These are phyloP conservation scores for Lathronympha strigana DNA, from an alignment of 2,888 invertebrate genomes.

Conservation along the genomic window DNA sequence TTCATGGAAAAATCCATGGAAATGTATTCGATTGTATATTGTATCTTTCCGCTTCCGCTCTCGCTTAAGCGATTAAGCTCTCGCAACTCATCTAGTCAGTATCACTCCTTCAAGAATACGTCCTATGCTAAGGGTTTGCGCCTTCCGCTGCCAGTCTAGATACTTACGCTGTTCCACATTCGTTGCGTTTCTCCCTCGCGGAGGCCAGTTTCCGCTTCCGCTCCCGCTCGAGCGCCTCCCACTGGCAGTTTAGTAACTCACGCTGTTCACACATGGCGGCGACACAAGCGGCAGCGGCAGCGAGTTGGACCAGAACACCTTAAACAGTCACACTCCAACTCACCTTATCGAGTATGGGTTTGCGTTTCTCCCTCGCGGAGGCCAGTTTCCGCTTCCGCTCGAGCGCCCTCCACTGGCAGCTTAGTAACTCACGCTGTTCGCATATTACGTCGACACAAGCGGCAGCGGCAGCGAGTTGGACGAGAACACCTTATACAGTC, in stretches of 20 bases:
- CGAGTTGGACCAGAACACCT: no score
- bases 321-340: no score
- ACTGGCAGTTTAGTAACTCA: conserved; percentile 39
- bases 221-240: not conserved
- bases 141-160: conserved; percentile 64
- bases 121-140: no score
- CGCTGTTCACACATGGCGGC: conserved; percentile 76
- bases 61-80: conserved; percentile 68
- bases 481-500: no score
- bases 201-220: not conserved
- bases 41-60: conserved; percentile 78
- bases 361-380: conserved; percentile 75
- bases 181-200: no score
- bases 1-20: no score
- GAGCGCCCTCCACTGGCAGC: conserved; percentile 76
- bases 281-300: conserved; percentile 60
- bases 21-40: no score
- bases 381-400: conserved; percentile 80
- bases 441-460: conserved; percentile 66
- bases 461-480: not conserved
- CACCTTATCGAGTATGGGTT: conserved; percentile 77
- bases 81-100: conserved; percentile 42
- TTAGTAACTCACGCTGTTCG: conserved; percentile 71
- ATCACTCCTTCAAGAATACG: no score
- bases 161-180: conserved; percentile 42